These are phyloP conservation scores for Otus sunia DNA, from an alignment of 2,113 vertebrate species.

Conservation along the genomic window DNA sequence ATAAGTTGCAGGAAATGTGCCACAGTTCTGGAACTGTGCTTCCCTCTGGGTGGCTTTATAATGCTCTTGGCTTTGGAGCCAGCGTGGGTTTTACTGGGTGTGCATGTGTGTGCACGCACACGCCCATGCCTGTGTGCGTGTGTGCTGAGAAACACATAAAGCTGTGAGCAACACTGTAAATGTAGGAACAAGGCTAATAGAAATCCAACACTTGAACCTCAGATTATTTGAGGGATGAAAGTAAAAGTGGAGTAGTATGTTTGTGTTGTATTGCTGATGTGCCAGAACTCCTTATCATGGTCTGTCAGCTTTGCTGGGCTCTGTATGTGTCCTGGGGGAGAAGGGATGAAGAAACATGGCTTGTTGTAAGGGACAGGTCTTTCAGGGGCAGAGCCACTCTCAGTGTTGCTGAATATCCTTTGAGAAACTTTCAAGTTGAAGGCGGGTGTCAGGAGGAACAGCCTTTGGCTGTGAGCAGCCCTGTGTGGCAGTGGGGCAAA, in stretches of 20 bases:
- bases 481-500: rapidly evolving
- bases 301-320: not conserved
- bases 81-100: not conserved
- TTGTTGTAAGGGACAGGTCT: not conserved
- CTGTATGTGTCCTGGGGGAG: rapidly evolving
- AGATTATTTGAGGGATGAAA: not conserved
- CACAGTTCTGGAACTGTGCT: not conserved
- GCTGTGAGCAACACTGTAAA: rapidly evolving
- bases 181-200: not conserved
- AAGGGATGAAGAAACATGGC: not conserved
- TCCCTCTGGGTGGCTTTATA: not conserved
- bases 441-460: not conserved
- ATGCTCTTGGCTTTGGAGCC: rapidly evolving
- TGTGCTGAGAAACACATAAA: not conserved
- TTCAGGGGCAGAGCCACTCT: not conserved
- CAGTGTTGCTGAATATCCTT: not conserved
- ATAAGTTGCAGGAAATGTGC: constrained; percentile 13
- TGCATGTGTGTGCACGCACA: not conserved
- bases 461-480: rapidly evolving
- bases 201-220: not conserved
- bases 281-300: not conserved
- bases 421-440: rapidly evolving
- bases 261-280: not conserved
- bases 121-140: rapidly evolving
- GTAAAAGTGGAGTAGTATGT: not conserved